Percentiles rank a stretch among this genome's conserved stretches.
These are phyloP conservation scores for Cyphotilapia sp. DNA, from an alignment of 2,113 vertebrate species.

Conservation along the genomic window DNA sequence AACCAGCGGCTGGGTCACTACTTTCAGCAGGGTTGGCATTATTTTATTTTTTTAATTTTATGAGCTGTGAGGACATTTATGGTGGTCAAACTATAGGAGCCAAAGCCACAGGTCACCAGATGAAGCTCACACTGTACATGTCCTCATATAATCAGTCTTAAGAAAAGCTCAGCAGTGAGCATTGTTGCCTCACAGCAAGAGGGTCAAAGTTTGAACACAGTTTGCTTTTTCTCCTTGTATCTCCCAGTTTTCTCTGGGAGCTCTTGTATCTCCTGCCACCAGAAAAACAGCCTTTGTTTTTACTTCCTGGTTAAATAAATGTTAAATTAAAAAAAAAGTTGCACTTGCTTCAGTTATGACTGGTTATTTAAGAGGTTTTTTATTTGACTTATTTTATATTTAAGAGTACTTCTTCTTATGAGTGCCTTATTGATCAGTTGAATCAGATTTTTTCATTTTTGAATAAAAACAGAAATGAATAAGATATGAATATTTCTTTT, in stretches of 20 bases:
- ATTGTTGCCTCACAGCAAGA: background rate
- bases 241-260: background rate
- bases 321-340: background rate
- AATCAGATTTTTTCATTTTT: background rate
- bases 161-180: background rate
- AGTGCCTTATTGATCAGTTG: background rate
- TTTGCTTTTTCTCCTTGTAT: background rate
- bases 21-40: background rate
- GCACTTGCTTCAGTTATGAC: background rate
- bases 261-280: background rate
- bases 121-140: background rate
- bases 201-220: background rate
- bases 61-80: background rate
- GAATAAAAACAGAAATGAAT: background rate
- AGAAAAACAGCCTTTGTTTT: background rate
- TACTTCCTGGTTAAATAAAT: background rate
- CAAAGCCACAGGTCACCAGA: background rate
- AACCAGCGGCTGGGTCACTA: background rate
- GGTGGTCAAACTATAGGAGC: background rate
- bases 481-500: background rate
- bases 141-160: background rate
- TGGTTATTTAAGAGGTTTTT: background rate
- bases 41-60: background rate
- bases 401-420: background rate
- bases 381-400: background rate